Base-by-base conservation (phyloP, 1,140 invertebrate genomes). In the Magallana angulata region DNA sequence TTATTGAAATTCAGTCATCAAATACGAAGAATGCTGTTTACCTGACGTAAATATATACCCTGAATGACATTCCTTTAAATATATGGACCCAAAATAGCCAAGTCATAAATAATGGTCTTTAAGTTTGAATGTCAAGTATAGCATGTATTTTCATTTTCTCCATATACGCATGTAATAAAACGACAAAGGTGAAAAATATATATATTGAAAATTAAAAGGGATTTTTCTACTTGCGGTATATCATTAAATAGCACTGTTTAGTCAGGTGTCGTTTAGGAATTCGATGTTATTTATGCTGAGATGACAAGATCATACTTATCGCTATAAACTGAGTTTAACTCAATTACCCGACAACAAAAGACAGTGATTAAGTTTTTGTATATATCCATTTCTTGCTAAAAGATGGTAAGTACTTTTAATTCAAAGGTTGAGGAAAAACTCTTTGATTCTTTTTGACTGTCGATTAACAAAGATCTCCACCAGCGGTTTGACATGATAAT, bases 11-110 rank as follows among this genome's bases (percentile, higher is more conserved):
- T 71, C 24, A 71, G 9, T 71, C 68, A 71, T 71, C 30, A 36
- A 30, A 71, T 11, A 71, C 64, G 68, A 48, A 4, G 68, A 36
- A 71, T 71, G 11, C 68, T 71, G 68, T 71, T 71, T 71, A 71
- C 68, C 9, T 71, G 68, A 11, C 24, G 68, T 36, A 30, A 71
- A 71, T 71, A 30, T 30, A 71, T 30, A 48, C 24, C 11, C 11
- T 71, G 68, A 71, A 71, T 71, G 68, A 71, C 68, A 71, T 71
- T 71, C 68, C 68, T 71, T 71, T 71, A 71, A 30, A 71, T 71
- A 71, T 71, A 71, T 71, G 24, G 68, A 24, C 24, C 68, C 68
- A 12, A 71, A 71, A 71, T 71, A 71, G 68, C 68, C n/a, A 16
- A 12, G 68, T 12, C 8, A 30, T 71, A 71, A 71, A 71, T 71